These are phyloP conservation scores for Trichonephila inaurata DNA, from an alignment of 1,140 invertebrate genomes.

Conservation along the genomic window DNA sequence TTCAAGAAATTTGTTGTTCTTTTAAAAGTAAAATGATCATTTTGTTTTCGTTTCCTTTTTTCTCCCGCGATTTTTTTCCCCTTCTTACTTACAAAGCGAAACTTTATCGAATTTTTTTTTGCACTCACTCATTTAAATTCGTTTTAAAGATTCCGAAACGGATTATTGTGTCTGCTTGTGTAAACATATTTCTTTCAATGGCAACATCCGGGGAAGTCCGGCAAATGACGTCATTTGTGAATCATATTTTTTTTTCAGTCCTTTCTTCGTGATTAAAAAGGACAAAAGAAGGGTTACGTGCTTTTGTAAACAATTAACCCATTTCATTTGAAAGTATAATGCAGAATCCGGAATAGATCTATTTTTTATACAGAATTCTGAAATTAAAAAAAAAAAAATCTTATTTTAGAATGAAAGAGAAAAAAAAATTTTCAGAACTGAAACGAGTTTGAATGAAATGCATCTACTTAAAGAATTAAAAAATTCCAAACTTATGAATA, in stretches of 20 bases:
- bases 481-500: too few species aligned
- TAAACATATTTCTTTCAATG: constrained; percentile 53
- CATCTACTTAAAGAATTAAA: too few species aligned
- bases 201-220: constrained; percentile 15
- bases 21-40: constrained; percentile 57
- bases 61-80: neutral
- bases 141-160: constrained; percentile 56
- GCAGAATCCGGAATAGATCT: neutral
- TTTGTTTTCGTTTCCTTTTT: constrained; percentile 55
- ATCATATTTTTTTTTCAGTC: neutral
- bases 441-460: too few species aligned
- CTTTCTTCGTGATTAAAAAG: neutral
- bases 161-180: constrained; percentile 65
- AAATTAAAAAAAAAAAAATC: too few species aligned
- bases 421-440: too few species aligned
- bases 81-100: constrained; percentile 22
- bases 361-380: too few species aligned
- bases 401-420: too few species aligned
- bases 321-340: neutral
- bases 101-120: constrained; percentile 61
- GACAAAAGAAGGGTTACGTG: neutral
- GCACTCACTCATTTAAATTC: constrained; percentile 57
- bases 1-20: constrained; percentile 65
- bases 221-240: constrained; percentile 15
- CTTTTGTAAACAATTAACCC: constrained; percentile 18